Base-by-base conservation (phyloP, 2,113 vertebrate species). In the Myxocyprinus asiaticus region DNA sequence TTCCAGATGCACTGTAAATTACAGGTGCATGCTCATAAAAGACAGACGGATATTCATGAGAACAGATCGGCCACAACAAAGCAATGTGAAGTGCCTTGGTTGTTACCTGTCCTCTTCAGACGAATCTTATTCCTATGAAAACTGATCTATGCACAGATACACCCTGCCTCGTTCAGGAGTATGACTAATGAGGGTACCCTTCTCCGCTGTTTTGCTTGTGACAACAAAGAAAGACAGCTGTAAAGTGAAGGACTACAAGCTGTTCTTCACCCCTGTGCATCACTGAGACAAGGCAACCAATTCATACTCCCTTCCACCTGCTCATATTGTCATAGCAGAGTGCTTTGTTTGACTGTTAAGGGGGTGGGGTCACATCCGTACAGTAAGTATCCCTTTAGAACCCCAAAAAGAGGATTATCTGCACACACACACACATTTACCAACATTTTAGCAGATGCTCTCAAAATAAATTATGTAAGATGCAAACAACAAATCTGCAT, bases 221-320 rank as follows among this genome's bases (percentile, higher is more conserved):
- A 61, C 43, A 70, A 78, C 73, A 87, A 86, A 75, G 79, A 2
- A 5, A 58, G 75, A 72, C 80, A 86, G 64, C 86, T 87, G 88
- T 76, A 82, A 50, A 56, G 42, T 58, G 72, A 77, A 55, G 53
- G 62, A 82, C 70, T 15, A 47, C 67, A 56, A 67, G 64, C 72
- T 69, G 48, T 64, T 67, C n/a, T 74, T 76, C 43, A 66, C 4
- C 63, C 45, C 17, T 9, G 22, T 43, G 76, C 15, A 7, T 7
- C 8, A 43, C 6, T 53, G 33, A 33, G 67, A 55, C 53, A 77
- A 48, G 62, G 80, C 79, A 83, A 64, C 63, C 77, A 65, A 81
- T 81, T 64, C 64, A 66, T 86, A 82, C 86, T 88, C 84, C 78
- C 77, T 83, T 82, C 76, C 88, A 90, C 88, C 87, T 88, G 87